These are phyloP conservation scores for Xylota segnis DNA, from an alignment of 2,888 invertebrate genomes.

Conservation along the genomic window DNA sequence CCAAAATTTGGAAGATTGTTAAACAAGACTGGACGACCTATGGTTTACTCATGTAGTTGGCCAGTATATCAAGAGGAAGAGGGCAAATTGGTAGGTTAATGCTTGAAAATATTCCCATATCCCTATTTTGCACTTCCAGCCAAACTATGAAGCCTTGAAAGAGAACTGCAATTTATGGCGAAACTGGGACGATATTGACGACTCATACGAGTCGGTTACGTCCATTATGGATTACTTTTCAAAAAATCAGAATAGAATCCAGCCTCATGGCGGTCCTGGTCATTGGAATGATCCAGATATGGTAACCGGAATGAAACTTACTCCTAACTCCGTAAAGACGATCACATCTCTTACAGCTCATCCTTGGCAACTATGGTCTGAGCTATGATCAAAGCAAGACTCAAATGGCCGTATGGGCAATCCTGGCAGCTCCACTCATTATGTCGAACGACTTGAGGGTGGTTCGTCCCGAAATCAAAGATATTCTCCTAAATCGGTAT, in stretches of 20 bases:
- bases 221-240: conserved; percentile 87
- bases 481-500: conserved; percentile 87
- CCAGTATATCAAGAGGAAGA: conserved; percentile 89
- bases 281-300: conserved; percentile 91
- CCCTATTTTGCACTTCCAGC: conserved; percentile 81
- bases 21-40: conserved; percentile 90
- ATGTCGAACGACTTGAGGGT: conserved; percentile 89
- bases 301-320: conserved; percentile 83
- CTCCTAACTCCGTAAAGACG: neutral
- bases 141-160: conserved; percentile 86
- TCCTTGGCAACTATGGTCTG: conserved; percentile 88
- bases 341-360: conserved; percentile 82
- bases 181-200: conserved; percentile 88
- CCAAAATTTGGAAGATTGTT: conserved; percentile 88
- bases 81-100: conserved; percentile 84
- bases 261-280: conserved; percentile 87
- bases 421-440: conserved; percentile 89
- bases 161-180: conserved; percentile 88
- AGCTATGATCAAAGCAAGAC: conserved; percentile 88
- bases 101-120: too few species aligned
- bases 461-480: conserved; percentile 86
- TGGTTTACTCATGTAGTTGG: conserved; percentile 93
- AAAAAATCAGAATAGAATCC: conserved; percentile 86
- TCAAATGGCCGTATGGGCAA: conserved; percentile 91
- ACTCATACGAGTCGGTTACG: conserved; percentile 86